Conservation (phyloP, 2,797 vertebrate genomes). For the Sebastes vulpes region DNA sequence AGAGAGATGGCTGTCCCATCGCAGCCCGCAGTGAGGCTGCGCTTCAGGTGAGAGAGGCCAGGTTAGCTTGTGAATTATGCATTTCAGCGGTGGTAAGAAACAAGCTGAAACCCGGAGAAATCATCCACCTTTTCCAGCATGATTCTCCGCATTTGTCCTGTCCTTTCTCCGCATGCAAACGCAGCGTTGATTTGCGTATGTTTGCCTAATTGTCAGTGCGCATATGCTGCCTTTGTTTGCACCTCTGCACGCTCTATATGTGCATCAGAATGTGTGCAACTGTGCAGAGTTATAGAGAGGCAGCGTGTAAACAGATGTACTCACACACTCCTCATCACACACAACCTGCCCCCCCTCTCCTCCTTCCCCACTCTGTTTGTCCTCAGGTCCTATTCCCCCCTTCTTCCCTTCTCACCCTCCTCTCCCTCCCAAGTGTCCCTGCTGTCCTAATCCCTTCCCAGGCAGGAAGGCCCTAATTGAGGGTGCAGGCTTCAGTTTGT, state of each 20-base stretch:
- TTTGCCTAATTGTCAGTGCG: constrained; percentile 10
- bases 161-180: background rate
- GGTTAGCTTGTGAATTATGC: constrained; percentile 72
- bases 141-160: constrained; percentile 18
- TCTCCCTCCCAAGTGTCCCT: constrained; percentile 82
- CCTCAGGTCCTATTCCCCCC: constrained; percentile 85
- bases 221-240: constrained; percentile 25
- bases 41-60: constrained; percentile 68
- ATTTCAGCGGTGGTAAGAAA: constrained; percentile 40
- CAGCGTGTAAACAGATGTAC: constrained; percentile 59
- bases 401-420: constrained; percentile 83
- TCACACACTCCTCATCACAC: constrained; percentile 58
- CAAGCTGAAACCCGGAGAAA: constrained; percentile 35
- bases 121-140: constrained; percentile 18
- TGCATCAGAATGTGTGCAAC: constrained; percentile 71
- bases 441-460: constrained; percentile 90
- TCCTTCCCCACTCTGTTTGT: constrained; percentile 79
- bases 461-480: constrained; percentile 92
- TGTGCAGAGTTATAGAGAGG: constrained; percentile 32
- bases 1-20: constrained; percentile 67
- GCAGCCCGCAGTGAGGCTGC: constrained; percentile 54
- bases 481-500: constrained; percentile 91
- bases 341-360: constrained; percentile 22
- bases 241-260: background rate
- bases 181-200: background rate